Conservation (phyloP, 2,888 invertebrate genomes). For the Eilema caniola region DNA sequence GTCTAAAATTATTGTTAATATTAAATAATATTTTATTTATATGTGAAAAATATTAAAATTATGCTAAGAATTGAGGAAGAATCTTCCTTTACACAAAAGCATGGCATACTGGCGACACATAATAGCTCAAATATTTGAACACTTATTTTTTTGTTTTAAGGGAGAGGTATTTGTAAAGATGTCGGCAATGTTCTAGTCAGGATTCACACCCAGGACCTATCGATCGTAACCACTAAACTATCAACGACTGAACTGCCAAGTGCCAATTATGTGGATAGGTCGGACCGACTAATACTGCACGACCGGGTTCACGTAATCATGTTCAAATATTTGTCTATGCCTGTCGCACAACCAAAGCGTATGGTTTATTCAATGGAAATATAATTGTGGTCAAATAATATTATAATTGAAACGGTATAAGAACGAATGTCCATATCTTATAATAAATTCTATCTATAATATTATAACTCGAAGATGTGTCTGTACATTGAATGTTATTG, state of each 20-base stretch:
- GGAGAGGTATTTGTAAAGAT: too few species aligned
- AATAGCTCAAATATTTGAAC: background rate
- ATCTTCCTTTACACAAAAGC: slow-evolving; percentile 10
- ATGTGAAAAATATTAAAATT: slow-evolving; percentile 34
- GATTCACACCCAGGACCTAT: too few species aligned
- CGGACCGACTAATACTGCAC: too few species aligned
- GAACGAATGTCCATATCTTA: slow-evolving; percentile 68
- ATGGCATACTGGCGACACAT: slow-evolving; percentile 12
- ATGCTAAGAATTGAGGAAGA: slow-evolving; percentile 23
- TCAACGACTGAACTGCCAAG: too few species aligned
- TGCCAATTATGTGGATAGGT: too few species aligned
- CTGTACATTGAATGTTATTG: slow-evolving; percentile 20
- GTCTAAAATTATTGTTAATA: slow-evolving; percentile 48
- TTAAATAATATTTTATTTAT: slow-evolving; percentile 26
- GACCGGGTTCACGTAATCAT: too few species aligned
- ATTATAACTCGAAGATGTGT: slow-evolving; percentile 25
- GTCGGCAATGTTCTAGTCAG: too few species aligned
- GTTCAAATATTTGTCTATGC: background rate
- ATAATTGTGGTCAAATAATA: slow-evolving; percentile 26
- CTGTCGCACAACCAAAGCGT: slow-evolving; percentile 12
- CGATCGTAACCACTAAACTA: too few species aligned
- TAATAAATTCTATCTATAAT: slow-evolving; percentile 48
- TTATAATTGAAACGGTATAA: slow-evolving; percentile 40
- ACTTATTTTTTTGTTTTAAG: too few species aligned
- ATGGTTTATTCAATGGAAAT: slow-evolving; percentile 32